These are phyloP conservation scores for Pionites leucogaster DNA, from an alignment of 2,113 vertebrate genomes.

Conservation along the genomic window DNA sequence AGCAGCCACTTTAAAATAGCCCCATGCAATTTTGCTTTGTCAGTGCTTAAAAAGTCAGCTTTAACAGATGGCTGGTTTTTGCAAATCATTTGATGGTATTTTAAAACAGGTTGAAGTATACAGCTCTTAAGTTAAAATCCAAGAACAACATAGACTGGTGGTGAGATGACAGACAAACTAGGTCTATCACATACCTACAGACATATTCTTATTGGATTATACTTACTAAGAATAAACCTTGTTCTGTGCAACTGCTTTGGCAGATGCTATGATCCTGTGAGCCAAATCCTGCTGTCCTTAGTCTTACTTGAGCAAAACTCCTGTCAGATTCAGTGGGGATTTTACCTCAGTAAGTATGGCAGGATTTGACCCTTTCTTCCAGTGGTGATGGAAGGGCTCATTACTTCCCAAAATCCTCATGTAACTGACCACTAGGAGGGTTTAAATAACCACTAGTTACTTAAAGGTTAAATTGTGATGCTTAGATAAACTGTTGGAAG, in stretches of 20 bases:
- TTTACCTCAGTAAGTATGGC: constrained; percentile 18
- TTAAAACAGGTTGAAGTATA: neutral
- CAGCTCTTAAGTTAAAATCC: neutral
- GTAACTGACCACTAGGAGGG: neutral
- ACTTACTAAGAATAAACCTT: constrained; percentile 71
- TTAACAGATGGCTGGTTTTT: neutral
- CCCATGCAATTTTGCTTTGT: neutral
- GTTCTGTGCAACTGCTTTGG: constrained; percentile 70
- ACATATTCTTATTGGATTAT: constrained; percentile 75
- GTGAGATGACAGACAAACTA: constrained; percentile 59
- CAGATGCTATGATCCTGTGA: constrained; percentile 65
- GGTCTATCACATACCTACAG: constrained; percentile 64
- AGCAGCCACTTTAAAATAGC: neutral
- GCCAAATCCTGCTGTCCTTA: constrained; percentile 72
- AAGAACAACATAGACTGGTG: neutral
- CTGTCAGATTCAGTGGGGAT: constrained; percentile 61
- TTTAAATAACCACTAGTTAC: neutral
- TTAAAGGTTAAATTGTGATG: neutral
- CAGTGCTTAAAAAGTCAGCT: neutral
- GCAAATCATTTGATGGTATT: neutral
- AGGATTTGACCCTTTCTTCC: constrained; percentile 52
- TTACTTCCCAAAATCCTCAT: constrained; percentile 4
- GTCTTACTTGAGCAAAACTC: constrained; percentile 66
- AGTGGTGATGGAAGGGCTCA: neutral
- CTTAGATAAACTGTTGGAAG: neutral